Evolutionary conservation across 2,888 invertebrate genomes (phyloP).

Genomic region (Pristionchus fissidentatus): DNA sequence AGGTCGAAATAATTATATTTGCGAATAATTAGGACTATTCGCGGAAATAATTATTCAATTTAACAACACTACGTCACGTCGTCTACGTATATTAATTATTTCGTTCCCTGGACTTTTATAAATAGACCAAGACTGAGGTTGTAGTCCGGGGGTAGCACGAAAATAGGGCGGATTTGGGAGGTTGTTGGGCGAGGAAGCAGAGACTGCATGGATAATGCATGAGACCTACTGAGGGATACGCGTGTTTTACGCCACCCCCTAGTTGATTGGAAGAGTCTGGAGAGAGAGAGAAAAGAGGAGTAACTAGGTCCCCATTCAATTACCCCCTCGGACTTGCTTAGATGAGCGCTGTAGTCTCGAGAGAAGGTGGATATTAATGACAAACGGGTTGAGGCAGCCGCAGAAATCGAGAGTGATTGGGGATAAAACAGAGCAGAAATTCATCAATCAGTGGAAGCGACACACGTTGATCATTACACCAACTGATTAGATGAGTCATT

Average conservation of each 20-base stretch:
- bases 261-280: conserved; percentile 29
- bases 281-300: conserved; percentile 10
- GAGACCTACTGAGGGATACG: not conserved
- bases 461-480: conserved; percentile 29
- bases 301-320: conserved; percentile 28
- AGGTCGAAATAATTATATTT: not conserved
- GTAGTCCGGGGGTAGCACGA: too few relatives aligned
- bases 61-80: too few relatives aligned
- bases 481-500: conserved; percentile 32
- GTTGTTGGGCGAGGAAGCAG: conserved; percentile 4
- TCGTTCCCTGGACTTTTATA: too few relatives aligned
- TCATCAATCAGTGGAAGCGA: conserved; percentile 20
- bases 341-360: conserved; percentile 2
- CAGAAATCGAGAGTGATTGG: conserved; percentile 4
- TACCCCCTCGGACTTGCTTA: conserved; percentile 9
- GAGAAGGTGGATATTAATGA: not conserved
- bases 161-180: conserved; percentile 8
- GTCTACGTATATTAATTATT: too few relatives aligned
- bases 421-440: not conserved
- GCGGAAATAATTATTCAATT: too few relatives aligned
- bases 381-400: not conserved
- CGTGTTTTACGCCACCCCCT: not conserved
- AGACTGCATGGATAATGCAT: conserved; percentile 33
- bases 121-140: too few relatives aligned
- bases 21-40: not conserved